Evolutionary conservation across 1,140 invertebrate species (phyloP).

Genomic region (Calycopis cecrops): DNA sequence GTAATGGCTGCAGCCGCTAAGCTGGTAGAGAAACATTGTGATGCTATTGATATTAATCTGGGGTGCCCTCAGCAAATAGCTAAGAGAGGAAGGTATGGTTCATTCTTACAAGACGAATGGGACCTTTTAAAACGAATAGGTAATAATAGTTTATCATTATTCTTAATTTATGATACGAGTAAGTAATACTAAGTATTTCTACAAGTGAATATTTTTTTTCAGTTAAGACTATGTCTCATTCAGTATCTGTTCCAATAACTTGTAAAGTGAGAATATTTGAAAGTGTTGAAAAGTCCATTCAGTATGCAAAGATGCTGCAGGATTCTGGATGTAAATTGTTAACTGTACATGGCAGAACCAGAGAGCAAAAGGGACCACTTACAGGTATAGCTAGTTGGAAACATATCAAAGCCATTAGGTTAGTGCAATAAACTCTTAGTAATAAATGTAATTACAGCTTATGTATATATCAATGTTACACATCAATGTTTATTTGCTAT

Average conservation of each 20-base stretch:
- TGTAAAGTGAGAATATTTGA: constrained; percentile 97
- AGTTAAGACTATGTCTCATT: constrained; percentile 82
- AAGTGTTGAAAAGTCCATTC: constrained; percentile 89
- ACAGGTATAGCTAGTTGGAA: constrained; percentile 97
- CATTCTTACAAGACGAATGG: constrained; percentile 98
- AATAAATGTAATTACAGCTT: background rate
- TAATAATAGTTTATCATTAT: constrained; percentile 52
- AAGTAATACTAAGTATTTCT: background rate
- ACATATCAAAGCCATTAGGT: constrained; percentile 94
- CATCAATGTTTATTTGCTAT: background rate
- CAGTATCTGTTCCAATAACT: constrained; percentile 90
- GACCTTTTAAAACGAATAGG: constrained; percentile 87
- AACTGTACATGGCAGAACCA: constrained; percentile 96
- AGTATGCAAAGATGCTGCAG: constrained; percentile 96
- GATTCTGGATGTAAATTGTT: constrained; percentile 93
- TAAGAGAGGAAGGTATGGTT: constrained; percentile 90
- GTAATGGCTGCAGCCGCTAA: constrained; percentile 90
- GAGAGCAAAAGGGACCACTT: constrained; percentile 95
- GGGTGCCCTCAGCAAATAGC: constrained; percentile 98
- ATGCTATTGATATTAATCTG: constrained; percentile 98
- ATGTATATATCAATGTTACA: background rate
- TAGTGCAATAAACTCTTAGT: constrained; percentile 39
- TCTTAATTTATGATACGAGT: background rate
- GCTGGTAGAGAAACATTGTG: constrained; percentile 90
- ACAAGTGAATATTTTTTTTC: constrained; percentile 50